Evolutionary conservation across 2,113 vertebrate species (phyloP).

Genomic region (Clarias magur): DNA sequence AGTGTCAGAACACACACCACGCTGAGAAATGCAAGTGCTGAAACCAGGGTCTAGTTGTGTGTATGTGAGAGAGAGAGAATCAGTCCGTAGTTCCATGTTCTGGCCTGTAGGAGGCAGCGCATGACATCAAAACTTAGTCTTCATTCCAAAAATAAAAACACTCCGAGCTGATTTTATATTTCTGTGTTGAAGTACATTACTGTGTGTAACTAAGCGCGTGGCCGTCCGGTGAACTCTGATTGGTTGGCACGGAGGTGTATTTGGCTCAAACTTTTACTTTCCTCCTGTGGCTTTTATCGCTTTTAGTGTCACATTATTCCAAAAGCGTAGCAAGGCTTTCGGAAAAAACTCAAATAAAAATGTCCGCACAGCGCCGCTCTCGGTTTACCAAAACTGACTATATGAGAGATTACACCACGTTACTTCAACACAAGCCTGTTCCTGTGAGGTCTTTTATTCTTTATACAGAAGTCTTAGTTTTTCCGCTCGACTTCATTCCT

Average conservation of each 20-base stretch:
- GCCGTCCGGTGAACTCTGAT: background rate
- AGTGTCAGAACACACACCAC: background rate
- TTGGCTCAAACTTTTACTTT: background rate
- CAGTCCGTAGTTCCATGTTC: slow-evolving; percentile 4
- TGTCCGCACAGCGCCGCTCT: background rate
- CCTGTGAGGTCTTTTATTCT: background rate
- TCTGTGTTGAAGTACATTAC: background rate
- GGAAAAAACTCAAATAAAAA: background rate
- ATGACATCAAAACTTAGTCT: background rate
- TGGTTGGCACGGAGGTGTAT: background rate
- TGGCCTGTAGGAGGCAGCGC: slow-evolving; percentile 46
- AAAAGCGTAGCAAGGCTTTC: background rate
- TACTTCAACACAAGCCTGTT: background rate
- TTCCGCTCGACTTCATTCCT: background rate
- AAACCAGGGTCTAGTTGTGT: too few species aligned
- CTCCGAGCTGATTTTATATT: slow-evolving; percentile 9
- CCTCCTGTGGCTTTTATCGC: background rate
- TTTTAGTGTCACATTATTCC: background rate
- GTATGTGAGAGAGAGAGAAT: background rate
- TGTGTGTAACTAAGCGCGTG: background rate
- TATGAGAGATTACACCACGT: background rate
- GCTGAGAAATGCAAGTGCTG: too few species aligned
- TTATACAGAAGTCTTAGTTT: background rate
- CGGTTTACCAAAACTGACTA: background rate
- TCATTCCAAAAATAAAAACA: slow-evolving; percentile 7